Evolutionary conservation across 2,888 invertebrate species (phyloP).

Genomic region (Lochmaea crataegi): DNA sequence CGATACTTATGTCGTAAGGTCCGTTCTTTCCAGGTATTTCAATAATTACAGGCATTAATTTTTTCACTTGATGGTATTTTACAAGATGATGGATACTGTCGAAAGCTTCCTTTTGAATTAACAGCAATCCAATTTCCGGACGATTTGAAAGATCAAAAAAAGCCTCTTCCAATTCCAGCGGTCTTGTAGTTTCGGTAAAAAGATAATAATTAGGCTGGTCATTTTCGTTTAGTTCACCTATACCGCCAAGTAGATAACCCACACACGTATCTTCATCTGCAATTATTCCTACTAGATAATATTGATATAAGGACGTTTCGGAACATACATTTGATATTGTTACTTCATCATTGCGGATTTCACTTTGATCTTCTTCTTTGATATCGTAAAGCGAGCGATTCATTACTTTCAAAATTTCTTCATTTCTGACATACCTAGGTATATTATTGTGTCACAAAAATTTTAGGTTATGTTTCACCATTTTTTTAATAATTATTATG

Average conservation of each 20-base stretch:
- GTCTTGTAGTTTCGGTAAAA: constrained; percentile 38
- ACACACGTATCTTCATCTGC: constrained; percentile 53
- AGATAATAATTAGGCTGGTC: constrained; percentile 47
- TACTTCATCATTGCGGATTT: constrained; percentile 22
- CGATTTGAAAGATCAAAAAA: constrained; percentile 36
- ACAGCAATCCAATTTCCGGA: constrained; percentile 47
- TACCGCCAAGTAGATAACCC: constrained; percentile 51
- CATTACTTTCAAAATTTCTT: constrained; percentile 16
- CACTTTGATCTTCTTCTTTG: constrained; percentile 36
- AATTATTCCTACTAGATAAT: constrained; percentile 46
- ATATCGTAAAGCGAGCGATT: constrained; percentile 28
- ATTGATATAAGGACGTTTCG: background rate
- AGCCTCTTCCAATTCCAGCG: constrained; percentile 21
- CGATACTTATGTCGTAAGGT: constrained; percentile 40
- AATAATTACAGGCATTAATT: constrained; percentile 45
- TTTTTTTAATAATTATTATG: no score
- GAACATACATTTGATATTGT: background rate
- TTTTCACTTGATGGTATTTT: constrained; percentile 33
- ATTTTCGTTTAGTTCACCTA: constrained; percentile 45
- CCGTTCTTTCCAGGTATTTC: constrained; percentile 49
- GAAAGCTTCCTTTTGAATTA: constrained; percentile 49
- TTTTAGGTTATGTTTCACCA: no score
- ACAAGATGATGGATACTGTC: constrained; percentile 40
- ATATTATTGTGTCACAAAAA: background rate
- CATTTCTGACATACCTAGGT: background rate